phyloP scores from a whole-genome alignment of 2,113 vertebrate genomes.

The Brachirus orientalis region DNA sequence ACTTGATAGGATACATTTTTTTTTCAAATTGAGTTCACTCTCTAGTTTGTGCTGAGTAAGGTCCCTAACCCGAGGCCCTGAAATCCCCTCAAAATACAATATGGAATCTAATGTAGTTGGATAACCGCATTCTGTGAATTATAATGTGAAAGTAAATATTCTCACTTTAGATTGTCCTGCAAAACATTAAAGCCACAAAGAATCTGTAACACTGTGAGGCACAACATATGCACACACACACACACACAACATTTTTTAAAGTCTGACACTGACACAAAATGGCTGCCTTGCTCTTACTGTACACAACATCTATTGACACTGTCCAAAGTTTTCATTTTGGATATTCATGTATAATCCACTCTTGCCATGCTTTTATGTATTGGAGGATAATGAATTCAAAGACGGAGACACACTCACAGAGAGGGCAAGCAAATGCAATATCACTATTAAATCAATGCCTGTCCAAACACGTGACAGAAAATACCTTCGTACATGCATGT shows the following conservation, averaged over 20 bases:
- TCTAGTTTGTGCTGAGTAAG: conserved; percentile 14
- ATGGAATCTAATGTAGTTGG: background rate
- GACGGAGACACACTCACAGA: background rate
- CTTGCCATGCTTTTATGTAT: conserved; percentile 21
- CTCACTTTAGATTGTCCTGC: background rate
- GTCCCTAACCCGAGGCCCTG: conserved; percentile 6
- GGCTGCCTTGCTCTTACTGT: conserved; percentile 7
- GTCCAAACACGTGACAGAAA: background rate
- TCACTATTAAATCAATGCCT: conserved; percentile 32
- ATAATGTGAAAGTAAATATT: conserved; percentile 1
- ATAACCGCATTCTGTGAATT: background rate
- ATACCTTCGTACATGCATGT: background rate
- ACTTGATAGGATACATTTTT: background rate
- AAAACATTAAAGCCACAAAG: background rate
- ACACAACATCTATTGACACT: background rate
- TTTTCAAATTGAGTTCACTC: conserved; percentile 3
- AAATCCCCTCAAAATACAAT: conserved; percentile 10
- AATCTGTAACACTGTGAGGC: background rate
- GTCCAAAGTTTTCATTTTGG: background rate
- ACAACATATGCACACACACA: too few species aligned
- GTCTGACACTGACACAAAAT: conserved; percentile 5
- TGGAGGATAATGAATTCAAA: conserved; percentile 21
- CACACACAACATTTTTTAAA: background rate
- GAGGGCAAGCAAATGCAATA: conserved; percentile 17
- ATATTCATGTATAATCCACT: conserved; percentile 19